A percentile compares a stretch with the other conserved stretches of the same genome.
These are phyloP conservation scores for Lutjanus argentimaculatus DNA, from an alignment of 2,797 vertebrate species.

Conservation along the genomic window DNA sequence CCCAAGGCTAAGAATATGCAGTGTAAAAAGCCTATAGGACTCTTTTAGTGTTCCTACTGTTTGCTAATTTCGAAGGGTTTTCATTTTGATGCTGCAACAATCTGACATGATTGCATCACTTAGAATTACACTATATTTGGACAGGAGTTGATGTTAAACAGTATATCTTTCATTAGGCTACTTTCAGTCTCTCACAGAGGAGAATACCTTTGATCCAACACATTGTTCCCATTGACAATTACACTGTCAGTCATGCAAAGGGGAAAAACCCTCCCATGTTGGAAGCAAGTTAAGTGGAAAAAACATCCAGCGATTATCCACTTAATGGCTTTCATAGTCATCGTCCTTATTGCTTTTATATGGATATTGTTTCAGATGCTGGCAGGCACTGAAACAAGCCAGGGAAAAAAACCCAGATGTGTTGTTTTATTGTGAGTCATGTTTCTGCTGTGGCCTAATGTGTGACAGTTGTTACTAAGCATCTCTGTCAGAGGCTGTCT, in stretches of 20 bases:
- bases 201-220: slow-evolving; percentile 52
- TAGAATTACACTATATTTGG: background rate
- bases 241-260: slow-evolving; percentile 45
- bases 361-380: slow-evolving; percentile 76
- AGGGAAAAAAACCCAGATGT: slow-evolving; percentile 62
- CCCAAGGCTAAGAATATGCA: no score
- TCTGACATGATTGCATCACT: slow-evolving; percentile 12
- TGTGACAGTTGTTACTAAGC: slow-evolving; percentile 59
- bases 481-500: slow-evolving; percentile 53
- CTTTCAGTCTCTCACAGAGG: slow-evolving; percentile 7
- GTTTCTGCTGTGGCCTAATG: slow-evolving; percentile 60
- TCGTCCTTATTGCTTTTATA: slow-evolving; percentile 63
- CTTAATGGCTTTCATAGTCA: slow-evolving; percentile 71
- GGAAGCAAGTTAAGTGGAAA: slow-evolving; percentile 61
- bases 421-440: slow-evolving; percentile 73
- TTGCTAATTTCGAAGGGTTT: slow-evolving; percentile 19
- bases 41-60: background rate
- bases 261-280: slow-evolving; percentile 29
- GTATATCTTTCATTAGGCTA: background rate
- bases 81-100: slow-evolving; percentile 1
- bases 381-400: slow-evolving; percentile 74
- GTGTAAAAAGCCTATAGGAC: background rate
- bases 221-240: slow-evolving; percentile 53
- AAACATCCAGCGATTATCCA: slow-evolving; percentile 61
- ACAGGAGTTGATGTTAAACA: slow-evolving; percentile 35